A percentile compares a stretch with the other conserved stretches of the same genome.
phyloP scores from a whole-genome alignment of 2,888 invertebrate species.

The Amiota mariae region DNA sequence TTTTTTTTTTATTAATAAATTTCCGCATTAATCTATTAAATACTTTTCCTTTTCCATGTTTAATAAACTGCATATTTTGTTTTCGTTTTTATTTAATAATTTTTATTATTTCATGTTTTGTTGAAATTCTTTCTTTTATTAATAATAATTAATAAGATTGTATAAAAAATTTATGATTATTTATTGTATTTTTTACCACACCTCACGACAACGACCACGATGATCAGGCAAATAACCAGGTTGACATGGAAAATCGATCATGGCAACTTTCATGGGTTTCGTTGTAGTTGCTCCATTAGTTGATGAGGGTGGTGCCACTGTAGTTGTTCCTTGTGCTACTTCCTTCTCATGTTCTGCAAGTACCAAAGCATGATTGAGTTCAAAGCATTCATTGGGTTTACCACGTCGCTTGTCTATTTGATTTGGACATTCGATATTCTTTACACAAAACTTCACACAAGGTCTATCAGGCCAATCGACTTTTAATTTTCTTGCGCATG shows the following conservation, averaged over 20 bases:
- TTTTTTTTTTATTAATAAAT: not conserved
- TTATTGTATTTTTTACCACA: slow-evolving; percentile 55
- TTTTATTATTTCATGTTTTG: not conserved
- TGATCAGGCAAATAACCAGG: slow-evolving; percentile 70
- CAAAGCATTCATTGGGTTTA: slow-evolving; percentile 59
- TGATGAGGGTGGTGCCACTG: slow-evolving; percentile 22
- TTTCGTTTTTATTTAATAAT: slow-evolving; percentile 14
- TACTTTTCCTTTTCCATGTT: not conserved
- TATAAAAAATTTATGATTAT: not conserved
- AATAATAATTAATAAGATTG: no score
- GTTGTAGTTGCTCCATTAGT: slow-evolving; percentile 34
- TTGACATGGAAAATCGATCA: slow-evolving; percentile 72
- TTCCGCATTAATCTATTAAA: no score
- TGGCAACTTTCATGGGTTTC: slow-evolving; percentile 60
- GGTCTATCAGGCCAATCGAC: slow-evolving; percentile 50
- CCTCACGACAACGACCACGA: slow-evolving; percentile 69
- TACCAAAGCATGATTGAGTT: slow-evolving; percentile 59
- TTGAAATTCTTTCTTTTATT: not conserved
- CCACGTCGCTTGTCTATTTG: slow-evolving; percentile 40
- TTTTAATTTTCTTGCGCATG: slow-evolving; percentile 61
- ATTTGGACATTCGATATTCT: slow-evolving; percentile 55
- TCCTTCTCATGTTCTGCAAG: slow-evolving; percentile 38
- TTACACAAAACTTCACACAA: slow-evolving; percentile 66
- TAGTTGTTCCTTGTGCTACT: slow-evolving; percentile 11
- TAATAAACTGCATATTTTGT: not conserved